Percentiles rank a stretch among this genome's conserved stretches.
phyloP scores from a whole-genome alignment of 2,888 invertebrate genomes.

The Aphelenchoides bicaudatus region DNA sequence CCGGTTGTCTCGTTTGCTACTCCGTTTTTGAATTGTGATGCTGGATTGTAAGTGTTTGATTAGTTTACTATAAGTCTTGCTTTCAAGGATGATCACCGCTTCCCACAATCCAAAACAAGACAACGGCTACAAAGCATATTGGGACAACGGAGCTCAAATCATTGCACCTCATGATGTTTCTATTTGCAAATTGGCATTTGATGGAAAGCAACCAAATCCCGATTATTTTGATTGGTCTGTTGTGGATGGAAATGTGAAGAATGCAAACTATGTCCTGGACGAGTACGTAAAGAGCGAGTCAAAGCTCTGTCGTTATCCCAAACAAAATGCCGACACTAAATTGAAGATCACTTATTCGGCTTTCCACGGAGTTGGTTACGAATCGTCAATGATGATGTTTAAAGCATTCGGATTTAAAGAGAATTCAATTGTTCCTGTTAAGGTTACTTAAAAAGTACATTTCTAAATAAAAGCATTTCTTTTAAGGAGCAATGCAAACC shows the following conservation, averaged over 20 bases:
- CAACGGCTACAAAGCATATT: conserved; percentile 94
- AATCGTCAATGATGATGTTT: conserved; percentile 75
- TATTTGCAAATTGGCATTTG: conserved; percentile 75
- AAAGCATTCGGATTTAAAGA: conserved; percentile 70
- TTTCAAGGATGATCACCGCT: conserved; percentile 90
- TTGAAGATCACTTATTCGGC: conserved; percentile 82
- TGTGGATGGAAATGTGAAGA: conserved; percentile 17
- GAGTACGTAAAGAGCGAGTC: conserved; percentile 65
- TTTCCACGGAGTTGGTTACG: conserved; percentile 93
- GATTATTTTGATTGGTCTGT: conserved; percentile 72
- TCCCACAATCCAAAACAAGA: conserved; percentile 93
- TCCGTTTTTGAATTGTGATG: conserved; percentile 71
- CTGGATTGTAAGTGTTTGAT: no score
- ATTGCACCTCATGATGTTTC: conserved; percentile 83
- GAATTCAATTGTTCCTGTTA: conserved; percentile 60
- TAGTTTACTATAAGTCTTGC: no score
- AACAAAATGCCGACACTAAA: conserved; percentile 57
- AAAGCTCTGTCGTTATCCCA: background rate
- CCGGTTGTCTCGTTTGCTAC: conserved; percentile 88
- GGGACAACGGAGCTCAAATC: conserved; percentile 87
- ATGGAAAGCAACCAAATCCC: conserved; percentile 74
- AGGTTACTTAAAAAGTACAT: conserved; percentile 24
- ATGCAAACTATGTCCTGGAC: conserved; percentile 65
- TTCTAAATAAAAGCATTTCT: conserved; percentile 36
- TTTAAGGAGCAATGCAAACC: conserved; percentile 72